These are phyloP conservation scores for Ormyrus rosae DNA, from an alignment of 2,888 invertebrate genomes.

Conservation along the genomic window DNA sequence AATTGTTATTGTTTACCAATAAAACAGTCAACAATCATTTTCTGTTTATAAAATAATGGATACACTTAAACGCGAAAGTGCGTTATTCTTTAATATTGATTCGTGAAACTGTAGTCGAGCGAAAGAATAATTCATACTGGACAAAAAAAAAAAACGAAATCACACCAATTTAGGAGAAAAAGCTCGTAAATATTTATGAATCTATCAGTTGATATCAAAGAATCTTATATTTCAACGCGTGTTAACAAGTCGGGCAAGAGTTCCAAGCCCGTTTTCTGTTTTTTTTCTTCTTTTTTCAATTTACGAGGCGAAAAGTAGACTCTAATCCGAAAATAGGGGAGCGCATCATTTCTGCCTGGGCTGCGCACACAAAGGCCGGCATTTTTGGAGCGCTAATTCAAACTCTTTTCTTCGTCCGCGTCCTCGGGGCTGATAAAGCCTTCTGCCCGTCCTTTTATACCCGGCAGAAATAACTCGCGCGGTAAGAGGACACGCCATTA, in stretches of 20 bases:
- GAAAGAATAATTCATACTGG: too few species aligned
- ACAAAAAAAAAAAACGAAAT: too few species aligned
- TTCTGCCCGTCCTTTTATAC: not conserved
- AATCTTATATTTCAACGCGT: not conserved
- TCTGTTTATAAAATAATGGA: too few species aligned
- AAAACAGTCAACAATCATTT: too few species aligned
- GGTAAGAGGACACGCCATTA: conserved; percentile 16
- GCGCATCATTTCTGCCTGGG: not conserved
- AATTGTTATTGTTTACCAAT: too few species aligned
- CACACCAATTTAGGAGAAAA: too few species aligned
- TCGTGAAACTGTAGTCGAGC: too few species aligned
- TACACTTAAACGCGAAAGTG: too few species aligned
- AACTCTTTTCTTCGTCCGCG: not conserved
- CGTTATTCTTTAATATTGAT: too few species aligned
- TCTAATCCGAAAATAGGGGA: not conserved
- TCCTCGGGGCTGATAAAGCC: not conserved
- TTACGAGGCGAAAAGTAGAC: not conserved
- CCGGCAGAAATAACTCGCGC: conserved; percentile 10
- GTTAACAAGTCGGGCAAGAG: not conserved
- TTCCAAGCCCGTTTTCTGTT: not conserved
- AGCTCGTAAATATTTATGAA: too few species aligned
- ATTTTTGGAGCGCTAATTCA: conserved; percentile 23
- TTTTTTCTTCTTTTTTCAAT: not conserved
- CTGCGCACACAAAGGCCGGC: conserved; percentile 8
- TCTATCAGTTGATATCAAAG: not conserved